These are phyloP conservation scores for Aythya baeri DNA, from an alignment of 2,113 vertebrate species.

Conservation along the genomic window DNA sequence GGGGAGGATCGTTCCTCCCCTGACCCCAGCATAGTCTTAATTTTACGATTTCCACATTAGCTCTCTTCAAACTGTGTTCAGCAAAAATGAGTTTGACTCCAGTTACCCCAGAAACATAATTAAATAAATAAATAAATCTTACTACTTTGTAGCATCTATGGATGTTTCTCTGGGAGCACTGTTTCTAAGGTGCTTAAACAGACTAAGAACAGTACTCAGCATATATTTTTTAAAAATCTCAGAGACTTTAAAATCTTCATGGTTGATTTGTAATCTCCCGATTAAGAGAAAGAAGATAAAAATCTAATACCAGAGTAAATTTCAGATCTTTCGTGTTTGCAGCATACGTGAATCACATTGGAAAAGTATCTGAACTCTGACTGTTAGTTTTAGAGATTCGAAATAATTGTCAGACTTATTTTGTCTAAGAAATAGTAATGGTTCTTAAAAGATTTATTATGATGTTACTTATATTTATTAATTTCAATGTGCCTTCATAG, in stretches of 20 bases:
- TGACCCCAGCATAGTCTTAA: background rate
- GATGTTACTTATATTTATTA: background rate
- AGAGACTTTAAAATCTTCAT: background rate
- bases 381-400: background rate
- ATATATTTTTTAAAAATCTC: background rate
- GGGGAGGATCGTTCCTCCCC: background rate
- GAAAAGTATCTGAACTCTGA: background rate
- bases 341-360: background rate
- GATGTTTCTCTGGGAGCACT: background rate
- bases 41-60: background rate
- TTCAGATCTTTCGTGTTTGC: background rate
- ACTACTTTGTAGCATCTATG: background rate
- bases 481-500: conserved; percentile 69
- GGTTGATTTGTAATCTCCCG: background rate
- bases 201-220: background rate
- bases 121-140: background rate
- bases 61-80: background rate
- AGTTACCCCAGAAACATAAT: background rate
- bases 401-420: background rate
- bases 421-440: background rate
- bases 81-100: background rate
- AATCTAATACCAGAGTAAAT: background rate
- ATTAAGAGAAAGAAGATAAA: background rate
- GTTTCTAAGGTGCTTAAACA: background rate
- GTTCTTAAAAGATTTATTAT: background rate